Evolutionary conservation across 2,113 vertebrate species (phyloP), one percentile per base, ranked within the genome.

Genomic region (Neomonachus schauinslandi): DNA sequence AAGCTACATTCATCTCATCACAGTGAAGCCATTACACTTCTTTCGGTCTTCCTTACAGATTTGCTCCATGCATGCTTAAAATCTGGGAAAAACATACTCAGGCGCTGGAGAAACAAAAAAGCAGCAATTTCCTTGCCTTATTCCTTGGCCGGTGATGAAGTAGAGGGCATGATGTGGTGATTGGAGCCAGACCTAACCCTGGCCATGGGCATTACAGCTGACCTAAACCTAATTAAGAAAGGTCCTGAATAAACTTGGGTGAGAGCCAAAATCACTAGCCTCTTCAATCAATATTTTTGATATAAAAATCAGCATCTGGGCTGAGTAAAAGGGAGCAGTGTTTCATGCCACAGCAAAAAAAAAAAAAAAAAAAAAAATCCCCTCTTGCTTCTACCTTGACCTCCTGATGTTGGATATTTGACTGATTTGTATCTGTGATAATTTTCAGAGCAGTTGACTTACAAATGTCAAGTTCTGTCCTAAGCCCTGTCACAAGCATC

Each of bases 291-390:
- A 95, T 98, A 97, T 96, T 98, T 98, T 96, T 95, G 95, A 96
- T 97, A 97, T 96, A 98, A 98, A 98, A 98, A 95, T 98, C 95
- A 96, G 95, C 96, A 96, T 97, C 96, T 98, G 95, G 93, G 93
- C 94, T 88, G 82, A 98, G 94, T 98, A 97, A 98, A 98, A 98
- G 31, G 84, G 97, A 91, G 92, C 85, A 92, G 90, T 98, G 97
- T 98, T 98, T 95, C 82, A 97, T 96, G 86, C 89, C 82, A 97
- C 61, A 96, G 97, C 69, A 96, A 77, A 18, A 39, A 89, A 69
- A 14, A 61, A 42, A 71, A 91, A 76, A 71, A 91, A 76, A 96
- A 82, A 39, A 91, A 91, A 71, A 96, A 79, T 26, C 0, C 24
- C 11, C 21, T 86, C 33, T 96, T 95, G 74, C 87, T 95, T 97